Percentiles rank a stretch among this genome's conserved stretches.
Conservation (phyloP, 2,888 invertebrate species). For the Orthonychiurus folsomi region DNA sequence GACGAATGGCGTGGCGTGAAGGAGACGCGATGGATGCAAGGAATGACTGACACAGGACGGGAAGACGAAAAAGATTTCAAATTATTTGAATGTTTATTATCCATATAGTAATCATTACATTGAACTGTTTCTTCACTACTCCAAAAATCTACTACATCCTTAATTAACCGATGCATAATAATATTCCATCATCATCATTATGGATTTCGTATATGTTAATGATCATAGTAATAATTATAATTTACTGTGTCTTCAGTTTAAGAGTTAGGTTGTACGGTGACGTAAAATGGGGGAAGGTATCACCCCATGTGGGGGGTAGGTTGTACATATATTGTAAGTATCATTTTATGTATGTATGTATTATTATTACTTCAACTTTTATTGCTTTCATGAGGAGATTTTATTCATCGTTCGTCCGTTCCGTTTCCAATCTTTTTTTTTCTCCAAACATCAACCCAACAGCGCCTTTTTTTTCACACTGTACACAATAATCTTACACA, state of each 20-base stretch:
- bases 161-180: background rate
- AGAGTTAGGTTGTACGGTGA: background rate
- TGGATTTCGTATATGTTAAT: background rate
- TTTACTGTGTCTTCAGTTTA: background rate
- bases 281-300: background rate
- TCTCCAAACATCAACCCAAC: too few species aligned
- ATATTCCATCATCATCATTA: background rate
- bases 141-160: constrained; percentile 10
- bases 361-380: constrained; percentile 26
- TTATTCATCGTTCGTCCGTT: background rate
- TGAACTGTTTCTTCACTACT: constrained; percentile 2
- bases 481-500: too few species aligned
- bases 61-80: too few species aligned
- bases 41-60: too few species aligned
- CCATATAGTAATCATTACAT: constrained; percentile 2
- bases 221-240: background rate
- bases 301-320: background rate
- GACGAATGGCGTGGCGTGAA: too few species aligned
- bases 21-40: too few species aligned
- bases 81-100: background rate
- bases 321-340: constrained; percentile 1
- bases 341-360: constrained; percentile 3
- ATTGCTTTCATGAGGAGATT: constrained; percentile 23
- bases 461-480: too few species aligned
- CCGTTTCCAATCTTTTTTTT: too few species aligned